Base-by-base conservation (phyloP, 2,888 invertebrate species). In the Lasioglossum leucozonium region DNA sequence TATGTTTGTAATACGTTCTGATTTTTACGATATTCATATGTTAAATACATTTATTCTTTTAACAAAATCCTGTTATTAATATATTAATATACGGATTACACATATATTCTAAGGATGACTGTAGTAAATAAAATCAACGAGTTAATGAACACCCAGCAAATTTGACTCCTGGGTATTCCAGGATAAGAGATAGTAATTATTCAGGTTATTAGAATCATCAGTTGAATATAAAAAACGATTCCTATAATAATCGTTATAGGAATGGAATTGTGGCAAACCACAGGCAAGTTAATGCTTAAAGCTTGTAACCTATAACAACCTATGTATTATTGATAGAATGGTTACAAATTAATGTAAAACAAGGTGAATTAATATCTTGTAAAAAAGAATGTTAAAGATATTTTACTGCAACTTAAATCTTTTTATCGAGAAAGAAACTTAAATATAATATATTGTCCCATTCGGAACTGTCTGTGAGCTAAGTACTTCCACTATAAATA, bases 1-100 rank as follows among this genome's bases (percentile, higher is more conserved):
- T 72, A 67, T 51, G 11, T 69, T 55, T 77, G 40, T 72, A 16
- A 67, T 67, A 55, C 42, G 40, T 42, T 34, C 47, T 72, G 40
- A 51, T 74, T 47, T 58, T 18, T 26, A 16, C 55, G 67, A 6
- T 37, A 51, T 78, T 16, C 34, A 72, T 30, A 42, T 44, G 55
- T 42, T 67, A 18, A 8, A 58, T 42, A 55, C 0, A 26, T 77
- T 58, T 3, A 44, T 55, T n/a, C 13, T 69, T 1, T 44, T 62
- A 10, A 40, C 0, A n/a, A n/a, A 40, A 16, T 71, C 34, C 10
- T 65, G 18, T 65, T 34, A 22, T 65, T 65, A 65, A 18, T 34
- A 8, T 26, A 30, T 13, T 13, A 26, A 26, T 13, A n/a, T n/a
- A n/a, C n/a, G n/a, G n/a, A 58, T 65, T 34, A 65, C 13, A 51